Evolutionary conservation across 2,113 vertebrate genomes (phyloP).

Genomic region (Phalacrocorax carbo): DNA sequence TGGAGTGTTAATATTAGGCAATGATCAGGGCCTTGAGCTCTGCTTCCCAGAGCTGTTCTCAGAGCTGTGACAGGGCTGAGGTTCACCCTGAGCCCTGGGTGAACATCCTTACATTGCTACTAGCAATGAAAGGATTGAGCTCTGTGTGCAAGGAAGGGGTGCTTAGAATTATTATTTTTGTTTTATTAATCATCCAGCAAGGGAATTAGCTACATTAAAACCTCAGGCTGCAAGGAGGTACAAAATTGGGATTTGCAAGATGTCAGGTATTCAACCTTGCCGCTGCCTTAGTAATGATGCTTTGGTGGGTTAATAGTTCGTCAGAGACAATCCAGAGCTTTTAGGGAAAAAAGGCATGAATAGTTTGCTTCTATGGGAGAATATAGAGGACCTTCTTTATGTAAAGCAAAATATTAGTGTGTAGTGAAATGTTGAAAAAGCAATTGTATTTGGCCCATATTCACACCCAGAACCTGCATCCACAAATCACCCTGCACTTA

Average conservation of each 20-base stretch:
- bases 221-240: not conserved
- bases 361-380: not conserved
- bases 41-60: not conserved
- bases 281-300: not conserved
- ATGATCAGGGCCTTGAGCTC: not conserved
- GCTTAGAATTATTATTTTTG: not conserved
- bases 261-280: not conserved
- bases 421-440: not conserved
- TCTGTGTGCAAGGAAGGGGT: not conserved
- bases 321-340: not conserved
- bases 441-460: not conserved
- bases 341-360: not conserved
- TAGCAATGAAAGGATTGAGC: not conserved
- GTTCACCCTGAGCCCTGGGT: fast-evolving
- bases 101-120: not conserved
- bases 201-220: not conserved
- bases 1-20: not conserved
- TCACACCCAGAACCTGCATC: not conserved
- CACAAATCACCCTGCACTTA: not conserved
- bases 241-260: not conserved
- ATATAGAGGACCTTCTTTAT: not conserved
- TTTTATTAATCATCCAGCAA: not conserved
- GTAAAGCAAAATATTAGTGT: not conserved
- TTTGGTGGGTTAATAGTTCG: not conserved
- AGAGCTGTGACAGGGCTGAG: not conserved